Percentiles rank a stretch among this genome's conserved stretches.
These are phyloP conservation scores for Syngnathus acus DNA, from an alignment of 2,797 vertebrate genomes.

Conservation along the genomic window DNA sequence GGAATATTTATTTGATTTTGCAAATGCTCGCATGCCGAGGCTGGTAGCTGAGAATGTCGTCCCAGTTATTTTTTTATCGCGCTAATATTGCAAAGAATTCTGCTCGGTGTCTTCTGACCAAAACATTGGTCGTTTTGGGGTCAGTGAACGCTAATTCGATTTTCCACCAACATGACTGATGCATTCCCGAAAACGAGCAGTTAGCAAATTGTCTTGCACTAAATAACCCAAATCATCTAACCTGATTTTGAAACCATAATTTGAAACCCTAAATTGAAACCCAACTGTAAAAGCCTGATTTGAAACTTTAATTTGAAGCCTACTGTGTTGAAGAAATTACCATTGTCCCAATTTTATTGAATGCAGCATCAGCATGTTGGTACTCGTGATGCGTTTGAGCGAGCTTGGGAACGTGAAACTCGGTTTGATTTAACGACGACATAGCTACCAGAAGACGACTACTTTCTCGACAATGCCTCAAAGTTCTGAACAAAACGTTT, in stretches of 20 bases:
- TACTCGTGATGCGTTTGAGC: neutral
- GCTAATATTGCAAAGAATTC: neutral
- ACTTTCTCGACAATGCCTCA: neutral
- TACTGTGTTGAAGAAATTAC: neutral
- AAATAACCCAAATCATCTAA: too few species aligned
- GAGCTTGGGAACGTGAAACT: neutral
- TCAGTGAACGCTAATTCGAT: neutral
- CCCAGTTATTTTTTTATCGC: neutral
- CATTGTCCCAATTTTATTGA: neutral
- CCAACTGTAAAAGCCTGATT: too few species aligned
- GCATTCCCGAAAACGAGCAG: neutral
- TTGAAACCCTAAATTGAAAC: too few species aligned
- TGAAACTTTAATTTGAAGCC: too few species aligned
- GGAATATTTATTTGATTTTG: neutral
- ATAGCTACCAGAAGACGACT: neutral
- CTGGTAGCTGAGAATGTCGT: neutral
- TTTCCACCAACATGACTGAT: neutral
- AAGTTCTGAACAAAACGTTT: neutral
- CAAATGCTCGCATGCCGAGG: constrained; percentile 1
- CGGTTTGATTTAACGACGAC: neutral
- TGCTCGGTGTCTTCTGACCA: neutral
- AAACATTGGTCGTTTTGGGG: neutral
- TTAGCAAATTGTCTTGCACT: neutral
- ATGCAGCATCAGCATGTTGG: neutral
- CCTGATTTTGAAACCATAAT: too few species aligned